phyloP scores from a whole-genome alignment of 1,140 invertebrate species.

The Eupristina koningsbergeri region DNA sequence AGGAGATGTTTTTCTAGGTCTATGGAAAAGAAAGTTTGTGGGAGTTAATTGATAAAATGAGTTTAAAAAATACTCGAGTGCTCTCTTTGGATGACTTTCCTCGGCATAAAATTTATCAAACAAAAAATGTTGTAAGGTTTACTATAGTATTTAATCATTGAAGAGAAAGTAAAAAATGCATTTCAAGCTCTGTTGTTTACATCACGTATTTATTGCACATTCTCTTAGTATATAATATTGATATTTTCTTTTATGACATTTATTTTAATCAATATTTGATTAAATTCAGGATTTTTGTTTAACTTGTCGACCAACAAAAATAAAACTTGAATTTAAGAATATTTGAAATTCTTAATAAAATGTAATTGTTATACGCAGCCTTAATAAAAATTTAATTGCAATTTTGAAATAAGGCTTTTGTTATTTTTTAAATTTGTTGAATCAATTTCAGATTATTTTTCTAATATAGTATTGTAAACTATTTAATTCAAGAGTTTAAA shows the following conservation, averaged over 20 bases:
- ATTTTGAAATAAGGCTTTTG: background rate
- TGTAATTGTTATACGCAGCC: background rate
- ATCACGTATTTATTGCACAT: background rate
- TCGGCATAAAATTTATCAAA: slow-evolving; percentile 29
- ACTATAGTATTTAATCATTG: background rate
- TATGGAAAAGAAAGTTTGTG: slow-evolving; percentile 54
- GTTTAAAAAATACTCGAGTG: slow-evolving; percentile 12
- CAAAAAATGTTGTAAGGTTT: slow-evolving; percentile 16
- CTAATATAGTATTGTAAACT: background rate
- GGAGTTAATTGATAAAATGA: slow-evolving; percentile 15
- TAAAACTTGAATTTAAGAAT: background rate
- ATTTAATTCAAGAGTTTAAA: background rate
- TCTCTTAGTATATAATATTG: background rate
- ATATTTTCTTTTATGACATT: background rate
- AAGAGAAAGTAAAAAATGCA: slow-evolving; percentile 17
- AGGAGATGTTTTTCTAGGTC: slow-evolving; percentile 58
- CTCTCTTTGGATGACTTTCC: slow-evolving; percentile 45
- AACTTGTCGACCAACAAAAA: background rate
- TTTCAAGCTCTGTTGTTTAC: slow-evolving; percentile 38
- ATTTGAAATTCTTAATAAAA: background rate
- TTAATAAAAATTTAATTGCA: background rate
- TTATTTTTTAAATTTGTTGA: background rate
- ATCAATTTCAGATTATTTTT: background rate
- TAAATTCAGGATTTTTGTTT: background rate
- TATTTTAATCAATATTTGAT: background rate